Evolutionary conservation across 2,888 invertebrate genomes (phyloP), one percentile per base, ranked within the genome.

Genomic region (Alloscopus bannaensis): DNA sequence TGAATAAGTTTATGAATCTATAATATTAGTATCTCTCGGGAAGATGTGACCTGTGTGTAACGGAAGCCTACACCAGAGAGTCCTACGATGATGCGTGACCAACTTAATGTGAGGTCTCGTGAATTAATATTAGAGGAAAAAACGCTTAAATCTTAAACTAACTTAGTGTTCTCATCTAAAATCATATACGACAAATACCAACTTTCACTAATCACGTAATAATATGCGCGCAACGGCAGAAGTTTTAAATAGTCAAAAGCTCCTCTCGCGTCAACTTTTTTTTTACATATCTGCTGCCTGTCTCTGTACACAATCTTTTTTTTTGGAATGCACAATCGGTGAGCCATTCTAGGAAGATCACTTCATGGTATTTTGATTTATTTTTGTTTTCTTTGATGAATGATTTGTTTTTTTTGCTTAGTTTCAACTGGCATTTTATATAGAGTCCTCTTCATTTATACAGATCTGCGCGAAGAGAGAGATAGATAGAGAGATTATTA

Each of bases 291-390:
- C 57, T 73, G 47, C 40, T 65, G 62, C n/a, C 47, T 64, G 64
- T 59, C 11, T 62, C 76, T 77, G 76, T 69, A 77, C 76, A 77
- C 59, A 62, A 77, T 77, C 76, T 65, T 60, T 73, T 52, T 42
- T 28, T 71, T 77, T 68, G 76, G 76, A 77, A 77, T 77, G 76
- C 76, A 77, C 76, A 77, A 69, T 77, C 76, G 76, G 76, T 77
- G 76, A 77, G 76, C 76, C 76, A 77, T 77, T 77, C 76, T 31
- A 77, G 76, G 76, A 77, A 77, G 76, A 77, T 77, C 76, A 77
- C 76, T 77, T 77, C 76, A 77, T 77, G 76, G 76, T 77, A 77
- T 75, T 75, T 75, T 68, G 65, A 75, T 76, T n/a, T 57, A 75
- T 75, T 45, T 66, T 66, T 65, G n/a, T 73, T 75, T 75, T 66